Conservation (phyloP, 2,888 invertebrate species). For the Eudasyphora cyanicolor region DNA sequence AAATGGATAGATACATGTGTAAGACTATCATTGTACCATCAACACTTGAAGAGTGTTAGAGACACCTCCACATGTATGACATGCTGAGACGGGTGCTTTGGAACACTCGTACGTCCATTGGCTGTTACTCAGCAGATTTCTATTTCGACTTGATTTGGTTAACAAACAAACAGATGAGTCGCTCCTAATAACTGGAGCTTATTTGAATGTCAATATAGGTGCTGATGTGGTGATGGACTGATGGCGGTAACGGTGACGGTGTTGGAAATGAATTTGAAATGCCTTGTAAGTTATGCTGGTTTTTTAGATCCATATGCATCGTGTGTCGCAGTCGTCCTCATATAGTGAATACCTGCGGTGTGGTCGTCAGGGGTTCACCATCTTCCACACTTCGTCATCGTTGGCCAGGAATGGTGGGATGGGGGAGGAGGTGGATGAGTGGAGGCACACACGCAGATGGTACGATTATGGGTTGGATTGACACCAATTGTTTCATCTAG, state of each 20-base stretch:
- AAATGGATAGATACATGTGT: background rate
- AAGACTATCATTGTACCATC: slow-evolving; percentile 11
- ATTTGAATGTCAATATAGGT: slow-evolving; percentile 37
- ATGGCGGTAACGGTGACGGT: background rate
- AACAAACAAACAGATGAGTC: slow-evolving; percentile 10
- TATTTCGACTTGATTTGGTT: background rate
- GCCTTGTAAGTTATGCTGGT: slow-evolving; percentile 40
- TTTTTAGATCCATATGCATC: slow-evolving; percentile 7
- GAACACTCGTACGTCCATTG: background rate
- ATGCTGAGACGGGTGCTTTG: slow-evolving; percentile 26
- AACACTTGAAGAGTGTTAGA: slow-evolving; percentile 31
- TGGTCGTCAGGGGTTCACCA: background rate
- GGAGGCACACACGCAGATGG: background rate
- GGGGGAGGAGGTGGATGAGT: background rate
- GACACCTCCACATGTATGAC: background rate
- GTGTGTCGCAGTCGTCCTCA: background rate
- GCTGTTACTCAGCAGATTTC: slow-evolving; percentile 28
- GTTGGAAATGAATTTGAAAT: background rate
- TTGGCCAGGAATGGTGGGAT: no score
- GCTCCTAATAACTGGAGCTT: slow-evolving; percentile 46
- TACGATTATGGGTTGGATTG: slow-evolving; percentile 11
- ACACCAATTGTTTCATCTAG: slow-evolving; percentile 37
- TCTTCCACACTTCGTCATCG: background rate
- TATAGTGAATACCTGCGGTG: slow-evolving; percentile 32
- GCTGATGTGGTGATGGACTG: background rate